phyloP scores from a whole-genome alignment of 2,113 vertebrate species.

The Marmota flaviventris region DNA sequence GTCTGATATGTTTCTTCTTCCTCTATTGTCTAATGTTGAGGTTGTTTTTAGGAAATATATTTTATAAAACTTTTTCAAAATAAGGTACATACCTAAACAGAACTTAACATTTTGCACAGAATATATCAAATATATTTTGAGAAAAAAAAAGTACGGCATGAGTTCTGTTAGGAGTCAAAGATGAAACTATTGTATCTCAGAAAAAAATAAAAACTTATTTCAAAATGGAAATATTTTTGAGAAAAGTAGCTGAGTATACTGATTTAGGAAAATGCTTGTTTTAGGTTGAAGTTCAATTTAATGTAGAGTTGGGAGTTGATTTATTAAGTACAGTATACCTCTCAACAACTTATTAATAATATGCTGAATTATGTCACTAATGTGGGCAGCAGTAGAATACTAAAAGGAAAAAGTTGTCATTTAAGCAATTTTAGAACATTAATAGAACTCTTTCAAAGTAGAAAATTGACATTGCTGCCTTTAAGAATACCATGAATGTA shows the following conservation, averaged over 20 bases:
- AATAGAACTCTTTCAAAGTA: conserved; percentile 73
- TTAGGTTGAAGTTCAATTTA: conserved; percentile 65
- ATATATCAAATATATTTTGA: conserved; percentile 89
- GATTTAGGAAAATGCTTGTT: conserved; percentile 76
- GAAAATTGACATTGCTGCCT: conserved; percentile 81
- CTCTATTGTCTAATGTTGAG: conserved; percentile 86
- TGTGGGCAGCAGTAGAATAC: conserved; percentile 66
- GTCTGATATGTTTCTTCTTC: conserved; percentile 86
- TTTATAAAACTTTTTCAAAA: conserved; percentile 89
- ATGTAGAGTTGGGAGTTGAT: conserved; percentile 79
- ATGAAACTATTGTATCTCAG: conserved; percentile 81
- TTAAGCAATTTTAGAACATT: conserved; percentile 59
- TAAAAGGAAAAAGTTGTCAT: conserved; percentile 75
- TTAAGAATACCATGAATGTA: conserved; percentile 82
- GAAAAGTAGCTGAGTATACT: conserved; percentile 75
- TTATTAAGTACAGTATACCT: conserved; percentile 81
- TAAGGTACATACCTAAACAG: conserved; percentile 88
- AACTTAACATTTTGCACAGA: conserved; percentile 91
- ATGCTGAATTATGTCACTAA: conserved; percentile 84
- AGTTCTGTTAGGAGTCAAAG: conserved; percentile 86
- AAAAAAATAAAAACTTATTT: conserved; percentile 76
- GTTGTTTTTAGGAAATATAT: conserved; percentile 89
- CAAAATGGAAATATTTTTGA: conserved; percentile 84
- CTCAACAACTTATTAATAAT: conserved; percentile 82
- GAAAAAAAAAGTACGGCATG: conserved; percentile 83